Evolutionary conservation across 2,888 invertebrate genomes (phyloP).

Genomic region (Ametastegia equiseti): DNA sequence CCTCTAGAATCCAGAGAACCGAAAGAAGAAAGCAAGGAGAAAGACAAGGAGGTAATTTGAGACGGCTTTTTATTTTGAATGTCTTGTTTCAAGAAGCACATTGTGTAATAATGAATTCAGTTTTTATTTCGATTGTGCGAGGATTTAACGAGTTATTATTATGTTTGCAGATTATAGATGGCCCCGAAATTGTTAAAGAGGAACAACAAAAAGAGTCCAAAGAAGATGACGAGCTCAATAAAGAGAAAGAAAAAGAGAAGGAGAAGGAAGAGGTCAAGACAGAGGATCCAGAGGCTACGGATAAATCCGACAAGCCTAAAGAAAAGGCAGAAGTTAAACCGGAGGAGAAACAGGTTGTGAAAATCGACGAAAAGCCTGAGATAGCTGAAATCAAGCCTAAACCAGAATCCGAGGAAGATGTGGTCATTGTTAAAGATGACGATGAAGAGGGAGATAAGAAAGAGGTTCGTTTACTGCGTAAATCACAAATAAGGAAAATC

Average conservation of each 20-base stretch:
- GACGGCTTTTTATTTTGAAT: neutral
- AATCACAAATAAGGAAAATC: no score
- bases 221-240: constrained; percentile 67
- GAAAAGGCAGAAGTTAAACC: constrained; percentile 72
- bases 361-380: constrained; percentile 67
- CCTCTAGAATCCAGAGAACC: constrained; percentile 62
- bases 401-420: constrained; percentile 79
- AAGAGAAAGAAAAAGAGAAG: constrained; percentile 64
- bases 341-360: constrained; percentile 72
- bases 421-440: constrained; percentile 83
- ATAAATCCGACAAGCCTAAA: constrained; percentile 63
- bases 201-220: constrained; percentile 67
- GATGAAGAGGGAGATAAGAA: constrained; percentile 76
- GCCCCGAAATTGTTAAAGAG: constrained; percentile 74
- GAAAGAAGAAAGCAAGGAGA: constrained; percentile 68
- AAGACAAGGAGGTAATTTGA: constrained; percentile 43
- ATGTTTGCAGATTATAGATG: constrained; percentile 66
- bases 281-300: constrained; percentile 72
- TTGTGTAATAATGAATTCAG: no score
- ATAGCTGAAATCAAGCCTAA: constrained; percentile 70
- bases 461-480: no score
- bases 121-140: neutral
- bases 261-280: constrained; percentile 73
- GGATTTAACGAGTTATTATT: neutral
- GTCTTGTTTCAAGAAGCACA: no score